Base-by-base conservation (phyloP, 2,888 invertebrate species). In the Apamea monoglypha region DNA sequence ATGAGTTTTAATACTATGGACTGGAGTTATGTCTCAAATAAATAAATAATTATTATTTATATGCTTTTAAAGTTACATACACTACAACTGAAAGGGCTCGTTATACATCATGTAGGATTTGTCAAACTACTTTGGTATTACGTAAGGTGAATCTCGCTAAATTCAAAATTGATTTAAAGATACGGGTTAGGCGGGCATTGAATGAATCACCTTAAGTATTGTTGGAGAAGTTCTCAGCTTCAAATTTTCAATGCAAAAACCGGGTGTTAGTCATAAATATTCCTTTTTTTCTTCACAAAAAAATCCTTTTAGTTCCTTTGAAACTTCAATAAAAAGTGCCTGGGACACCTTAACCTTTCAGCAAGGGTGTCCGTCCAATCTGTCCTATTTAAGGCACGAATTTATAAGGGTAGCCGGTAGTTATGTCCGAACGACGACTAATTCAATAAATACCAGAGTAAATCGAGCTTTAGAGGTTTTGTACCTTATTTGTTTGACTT, bases 401-500 rank as follows among this genome's bases (percentile, higher is more conserved):
- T 86, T 86, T 84, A 84, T 84, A 82, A 78, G 59, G 84, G 78
- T 78, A 47, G 36, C 50, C 29, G 40, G 8, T 78, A 82, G 74
- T 72, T 72, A 74, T 61, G 82, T 81, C 44, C 70, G 70, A 25
- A 29, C 32, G 47, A 4, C 59, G 64, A 29, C 71, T 72, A 72
- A 86, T 78, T 69, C 83, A 86, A 84, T 86, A 86, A 84, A 84
- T 86, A 74, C n/a, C 68, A 71, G 50, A 84, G 71, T 74, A 64
- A 84, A 86, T 78, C 32, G 74, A 78, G 50, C 68, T 78, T 61
- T 74, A 78, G 36, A 50, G 40, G 59, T 61, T 75, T 68, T 53
- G n/a, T 44, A 77, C 21, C 29, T 71, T 78, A 70, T 70, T 86
- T 79, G 36, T 12, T 64, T 72, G 61, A 59, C 32, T 71, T 44